A percentile compares a stretch with the other conserved stretches of the same genome.
phyloP scores from a whole-genome alignment of 2,888 invertebrate species.

The Aphodius granarius region DNA sequence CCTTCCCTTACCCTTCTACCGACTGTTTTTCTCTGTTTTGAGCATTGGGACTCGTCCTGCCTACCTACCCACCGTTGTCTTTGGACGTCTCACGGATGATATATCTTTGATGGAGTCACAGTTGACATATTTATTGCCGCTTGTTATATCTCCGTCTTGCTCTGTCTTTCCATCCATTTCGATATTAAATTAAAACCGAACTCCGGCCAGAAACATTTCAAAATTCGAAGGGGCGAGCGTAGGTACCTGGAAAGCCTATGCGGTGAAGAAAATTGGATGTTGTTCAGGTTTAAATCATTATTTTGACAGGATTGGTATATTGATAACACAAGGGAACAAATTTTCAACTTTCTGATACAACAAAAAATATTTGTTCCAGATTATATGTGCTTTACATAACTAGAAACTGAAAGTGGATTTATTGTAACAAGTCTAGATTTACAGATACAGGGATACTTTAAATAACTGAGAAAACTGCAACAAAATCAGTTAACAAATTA shows the following conservation, averaged over 20 bases:
- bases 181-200: not conserved
- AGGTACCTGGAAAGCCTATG: not conserved
- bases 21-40: not conserved
- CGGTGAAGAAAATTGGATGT: not conserved
- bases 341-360: too few relatives aligned
- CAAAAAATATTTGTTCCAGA: too few relatives aligned
- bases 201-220: not conserved
- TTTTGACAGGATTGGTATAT: not conserved
- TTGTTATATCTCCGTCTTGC: not conserved
- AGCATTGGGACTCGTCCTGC: not conserved
- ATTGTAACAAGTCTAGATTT: too few relatives aligned
- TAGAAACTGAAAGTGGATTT: too few relatives aligned
- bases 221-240: not conserved
- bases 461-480: too few relatives aligned
- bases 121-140: slow-evolving; percentile 13
- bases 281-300: not conserved
- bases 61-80: slow-evolving; percentile 4
- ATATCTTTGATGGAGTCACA: slow-evolving; percentile 5
- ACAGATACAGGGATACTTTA: too few relatives aligned
- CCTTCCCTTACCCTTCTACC: not conserved
- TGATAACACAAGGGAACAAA: too few relatives aligned
- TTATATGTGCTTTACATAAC: too few relatives aligned
- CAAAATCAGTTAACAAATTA: too few relatives aligned
- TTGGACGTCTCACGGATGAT: slow-evolving; percentile 5
- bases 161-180: not conserved